These are phyloP conservation scores for Axinella damicornis DNA, from an alignment of 37 sponge, comb jelly and placozoan species.

Conservation along the genomic window DNA sequence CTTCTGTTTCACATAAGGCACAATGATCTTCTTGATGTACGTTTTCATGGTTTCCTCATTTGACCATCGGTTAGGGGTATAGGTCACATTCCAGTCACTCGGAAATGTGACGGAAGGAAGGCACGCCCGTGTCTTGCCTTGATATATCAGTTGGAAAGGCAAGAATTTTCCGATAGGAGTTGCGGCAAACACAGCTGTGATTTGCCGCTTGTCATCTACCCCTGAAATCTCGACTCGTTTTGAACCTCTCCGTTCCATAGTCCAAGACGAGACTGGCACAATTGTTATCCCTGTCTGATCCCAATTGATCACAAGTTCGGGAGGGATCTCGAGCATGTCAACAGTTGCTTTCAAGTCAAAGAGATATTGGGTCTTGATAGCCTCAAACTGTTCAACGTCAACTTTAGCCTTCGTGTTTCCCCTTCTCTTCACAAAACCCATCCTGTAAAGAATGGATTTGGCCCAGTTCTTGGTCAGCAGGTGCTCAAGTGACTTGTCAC, in stretches of 20 bases:
- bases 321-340: slow-evolving; percentile 37
- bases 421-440: slow-evolving; percentile 60
- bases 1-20: slow-evolving; percentile 42
- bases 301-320: slow-evolving; percentile 50
- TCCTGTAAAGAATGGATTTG: slow-evolving; percentile 44
- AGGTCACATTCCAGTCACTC: slow-evolving; percentile 43
- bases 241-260: slow-evolving; percentile 31
- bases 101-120: slow-evolving; percentile 52
- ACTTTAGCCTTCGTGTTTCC: slow-evolving; percentile 28
- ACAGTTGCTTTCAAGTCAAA: slow-evolving; percentile 32
- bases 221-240: slow-evolving; percentile 22
- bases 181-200: slow-evolving; percentile 59
- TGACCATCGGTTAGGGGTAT: slow-evolving; percentile 65
- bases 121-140: slow-evolving; percentile 49
- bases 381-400: slow-evolving; percentile 35
- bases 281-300: slow-evolving; percentile 45
- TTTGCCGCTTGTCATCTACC: slow-evolving; percentile 63
- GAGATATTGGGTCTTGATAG: slow-evolving; percentile 43
- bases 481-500: slow-evolving; percentile 7
- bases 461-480: slow-evolving; percentile 54
- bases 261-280: slow-evolving; percentile 51
- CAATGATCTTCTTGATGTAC: slow-evolving; percentile 51
- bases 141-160: slow-evolving; percentile 58
- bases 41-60: slow-evolving; percentile 59
- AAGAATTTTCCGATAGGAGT: slow-evolving; percentile 40